Evolutionary conservation across 2,113 vertebrate species (phyloP).

Genomic region (Bettongia penicillata): DNA sequence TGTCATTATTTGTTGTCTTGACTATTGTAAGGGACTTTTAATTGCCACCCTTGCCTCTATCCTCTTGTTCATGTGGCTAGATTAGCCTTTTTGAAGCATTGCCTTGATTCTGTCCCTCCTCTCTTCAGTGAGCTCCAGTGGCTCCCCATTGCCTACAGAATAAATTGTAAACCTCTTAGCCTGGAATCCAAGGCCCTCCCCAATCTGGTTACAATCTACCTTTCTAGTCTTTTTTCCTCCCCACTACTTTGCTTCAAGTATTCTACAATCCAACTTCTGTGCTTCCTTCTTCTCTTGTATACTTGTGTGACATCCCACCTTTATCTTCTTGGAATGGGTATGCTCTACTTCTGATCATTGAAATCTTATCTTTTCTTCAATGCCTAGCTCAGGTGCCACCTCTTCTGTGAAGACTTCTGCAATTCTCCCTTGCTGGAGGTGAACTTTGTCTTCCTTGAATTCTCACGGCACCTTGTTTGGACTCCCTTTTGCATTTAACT

Average conservation of each 20-base stretch:
- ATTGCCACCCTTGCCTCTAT: neutral
- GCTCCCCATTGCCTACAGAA: neutral
- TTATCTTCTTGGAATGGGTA: neutral
- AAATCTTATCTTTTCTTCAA: neutral
- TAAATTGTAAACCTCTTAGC: neutral
- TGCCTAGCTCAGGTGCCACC: neutral
- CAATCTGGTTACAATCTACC: neutral
- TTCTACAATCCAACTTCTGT: neutral
- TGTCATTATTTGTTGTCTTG: neutral
- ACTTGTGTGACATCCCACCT: neutral
- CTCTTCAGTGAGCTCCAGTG: neutral
- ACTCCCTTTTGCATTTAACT: neutral
- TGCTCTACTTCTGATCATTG: neutral
- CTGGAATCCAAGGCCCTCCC: neutral
- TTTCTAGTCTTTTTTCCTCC: neutral
- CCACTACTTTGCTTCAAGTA: neutral
- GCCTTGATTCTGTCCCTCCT: neutral
- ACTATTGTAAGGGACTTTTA: neutral
- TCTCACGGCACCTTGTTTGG: neutral
- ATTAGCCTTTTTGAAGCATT: neutral
- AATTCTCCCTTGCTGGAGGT: neutral
- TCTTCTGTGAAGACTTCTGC: neutral
- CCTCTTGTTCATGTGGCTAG: neutral
- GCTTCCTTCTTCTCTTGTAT: neutral
- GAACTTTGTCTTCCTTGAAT: neutral